Evolutionary conservation across 2,888 invertebrate genomes (phyloP), one percentile per base, ranked within the genome.

Genomic region (Sinelater perroti): DNA sequence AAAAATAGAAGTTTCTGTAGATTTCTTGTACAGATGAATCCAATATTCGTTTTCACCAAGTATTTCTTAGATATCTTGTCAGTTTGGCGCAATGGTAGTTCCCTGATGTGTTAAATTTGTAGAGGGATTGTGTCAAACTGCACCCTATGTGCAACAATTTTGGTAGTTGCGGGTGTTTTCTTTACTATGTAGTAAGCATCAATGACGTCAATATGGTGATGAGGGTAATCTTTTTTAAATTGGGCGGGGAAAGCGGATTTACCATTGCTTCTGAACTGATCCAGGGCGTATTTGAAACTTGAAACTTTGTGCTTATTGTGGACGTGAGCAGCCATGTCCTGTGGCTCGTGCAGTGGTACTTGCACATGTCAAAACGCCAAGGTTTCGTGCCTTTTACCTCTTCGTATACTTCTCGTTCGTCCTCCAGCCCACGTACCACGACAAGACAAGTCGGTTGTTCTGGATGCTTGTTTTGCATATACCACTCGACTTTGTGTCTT

Each of bases 331-430:
- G 80, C 77, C 21, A 89, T 84, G 36, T 86, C 86, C 0, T 80
- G 16, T 86, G 83, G 1, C 85, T 82, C 59, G 81, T 77, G 61
- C 83, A 84, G 52, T 83, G 82, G 66, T 82, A 85, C 40, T 84
- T 81, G 68, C 91, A 91, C 18, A 88, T 71, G 10, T 86, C 86
- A 69, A 90, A 91, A 54, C 85, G 84, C 89, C 89, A 90, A 1
- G 85, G 82, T 67, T 86, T 86, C 5, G 82, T 72, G 63, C 85
- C 83, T 78, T 78, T 75, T 1, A 69, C 14, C 2, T 56, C 52
- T 17, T 66, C 11, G 56, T 20, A 8, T 51, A 72, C 53, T 67
- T 75, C 59, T 3, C 56, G 46, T 66, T 74, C 69, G 26, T 72
- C 61, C 59, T 77, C 80, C 21, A 75, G 77, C 62, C 76, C 84